Evolutionary conservation across 1,140 invertebrate genomes (phyloP).

Genomic region (Branchinecta lindahli): DNA sequence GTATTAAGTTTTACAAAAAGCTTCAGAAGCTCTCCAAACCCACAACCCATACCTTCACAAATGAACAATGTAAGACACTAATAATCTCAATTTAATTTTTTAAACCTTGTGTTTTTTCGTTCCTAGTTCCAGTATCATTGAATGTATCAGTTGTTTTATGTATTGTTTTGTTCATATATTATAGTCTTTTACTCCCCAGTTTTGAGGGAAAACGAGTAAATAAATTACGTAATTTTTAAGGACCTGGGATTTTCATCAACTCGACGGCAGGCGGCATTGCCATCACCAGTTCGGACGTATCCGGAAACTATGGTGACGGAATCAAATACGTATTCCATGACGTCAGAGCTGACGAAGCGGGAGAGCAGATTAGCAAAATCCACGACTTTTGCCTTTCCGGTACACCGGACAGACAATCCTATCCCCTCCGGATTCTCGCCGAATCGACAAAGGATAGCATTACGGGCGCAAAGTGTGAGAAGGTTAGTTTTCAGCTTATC

Average conservation of each 20-base stretch:
- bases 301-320: conserved; percentile 69
- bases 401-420: conserved; percentile 11
- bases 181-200: too few relatives aligned
- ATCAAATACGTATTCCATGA: conserved; percentile 68
- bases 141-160: too few relatives aligned
- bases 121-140: too few relatives aligned
- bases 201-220: too few relatives aligned
- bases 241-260: conserved; percentile 76
- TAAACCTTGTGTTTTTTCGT: too few relatives aligned
- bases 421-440: conserved; percentile 25
- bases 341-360: conserved; percentile 34
- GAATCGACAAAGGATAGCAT: conserved; percentile 23
- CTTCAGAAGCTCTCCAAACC: too few relatives aligned
- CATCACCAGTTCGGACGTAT: conserved; percentile 51
- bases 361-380: conserved; percentile 41
- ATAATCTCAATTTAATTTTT: too few relatives aligned
- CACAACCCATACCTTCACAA: too few relatives aligned
- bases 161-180: too few relatives aligned
- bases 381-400: conserved; percentile 47
- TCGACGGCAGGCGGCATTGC: conserved; percentile 58
- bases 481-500: conserved; percentile 27
- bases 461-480: conserved; percentile 44
- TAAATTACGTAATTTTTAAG: conserved; percentile 29
- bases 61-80: too few relatives aligned
- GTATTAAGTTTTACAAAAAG: too few relatives aligned